Conservation (phyloP, 2,888 invertebrate genomes). For the Noctuana brunneofusca region DNA sequence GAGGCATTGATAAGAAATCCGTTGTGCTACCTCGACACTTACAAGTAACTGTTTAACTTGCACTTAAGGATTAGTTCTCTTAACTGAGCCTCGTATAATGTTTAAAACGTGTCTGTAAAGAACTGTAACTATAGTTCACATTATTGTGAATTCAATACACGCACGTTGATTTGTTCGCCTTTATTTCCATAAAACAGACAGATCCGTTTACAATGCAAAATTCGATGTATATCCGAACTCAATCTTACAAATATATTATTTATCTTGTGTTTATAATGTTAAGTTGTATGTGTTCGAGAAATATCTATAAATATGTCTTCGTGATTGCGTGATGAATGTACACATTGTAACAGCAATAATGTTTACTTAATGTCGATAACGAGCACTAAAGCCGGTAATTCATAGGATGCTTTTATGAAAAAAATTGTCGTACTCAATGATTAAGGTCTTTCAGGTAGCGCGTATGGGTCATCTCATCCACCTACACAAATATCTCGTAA, state of each 20-base stretch:
- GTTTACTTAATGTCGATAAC: not conserved
- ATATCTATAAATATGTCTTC: not conserved
- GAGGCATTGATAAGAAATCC: constrained; percentile 2
- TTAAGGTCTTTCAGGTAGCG: constrained; percentile 36
- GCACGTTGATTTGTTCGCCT: not conserved
- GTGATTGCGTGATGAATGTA: not conserved
- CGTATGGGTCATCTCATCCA: constrained; percentile 13
- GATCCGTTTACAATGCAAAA: not conserved
- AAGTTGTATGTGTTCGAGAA: not conserved
- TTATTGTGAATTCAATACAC: not conserved
- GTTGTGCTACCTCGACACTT: not conserved
- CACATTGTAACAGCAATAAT: not conserved
- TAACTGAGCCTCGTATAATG: not conserved
- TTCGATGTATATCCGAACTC: not conserved
- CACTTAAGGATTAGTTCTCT: constrained; percentile 5
- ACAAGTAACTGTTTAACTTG: not conserved
- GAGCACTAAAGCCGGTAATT: not conserved
- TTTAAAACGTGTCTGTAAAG: not conserved
- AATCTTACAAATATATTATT: not conserved
- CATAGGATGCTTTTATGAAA: not conserved
- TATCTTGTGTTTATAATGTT: not conserved
- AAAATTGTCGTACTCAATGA: constrained; percentile 5
- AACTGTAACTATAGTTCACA: not conserved
- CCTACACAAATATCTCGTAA: constrained; percentile 14
- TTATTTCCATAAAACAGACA: constrained; percentile 14